Percentiles rank a stretch among this genome's conserved stretches.
Conservation (phyloP, 2,113 vertebrate species). For the Plestiodon gilberti region DNA sequence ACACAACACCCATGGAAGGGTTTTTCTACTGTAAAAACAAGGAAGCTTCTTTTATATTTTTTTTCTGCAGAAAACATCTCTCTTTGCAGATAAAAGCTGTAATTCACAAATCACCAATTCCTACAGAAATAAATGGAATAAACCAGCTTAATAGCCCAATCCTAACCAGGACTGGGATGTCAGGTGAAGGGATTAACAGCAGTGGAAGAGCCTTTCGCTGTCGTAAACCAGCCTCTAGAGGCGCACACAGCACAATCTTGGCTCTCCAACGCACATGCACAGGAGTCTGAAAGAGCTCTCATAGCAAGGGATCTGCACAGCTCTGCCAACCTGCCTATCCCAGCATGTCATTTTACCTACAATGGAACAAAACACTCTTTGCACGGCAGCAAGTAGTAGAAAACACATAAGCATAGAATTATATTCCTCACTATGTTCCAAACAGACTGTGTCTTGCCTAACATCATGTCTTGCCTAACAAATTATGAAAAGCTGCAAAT, state of each 20-base stretch:
- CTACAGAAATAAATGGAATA: background rate
- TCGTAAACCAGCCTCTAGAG: no score
- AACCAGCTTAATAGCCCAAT: background rate
- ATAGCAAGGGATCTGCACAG: background rate
- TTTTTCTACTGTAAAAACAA: background rate
- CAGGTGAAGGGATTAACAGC: no score
- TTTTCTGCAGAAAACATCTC: background rate
- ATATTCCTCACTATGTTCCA: no score
- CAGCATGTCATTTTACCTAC: background rate
- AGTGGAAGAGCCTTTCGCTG: no score
- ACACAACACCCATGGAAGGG: background rate
- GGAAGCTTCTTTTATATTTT: background rate
- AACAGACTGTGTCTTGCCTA: background rate
- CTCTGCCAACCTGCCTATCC: background rate
- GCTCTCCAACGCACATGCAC: no score
- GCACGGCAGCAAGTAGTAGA: background rate
- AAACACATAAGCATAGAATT: no score
- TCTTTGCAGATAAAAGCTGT: background rate
- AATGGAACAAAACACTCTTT: background rate
- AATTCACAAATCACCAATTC: background rate
- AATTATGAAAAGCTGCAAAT: slow-evolving; percentile 1
- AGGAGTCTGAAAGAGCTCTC: background rate
- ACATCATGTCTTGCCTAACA: background rate
- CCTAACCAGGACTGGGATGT: no score
- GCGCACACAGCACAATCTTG: no score